phyloP scores from a whole-genome alignment of 2,888 invertebrate species.

The Mechanitis messenoides region DNA sequence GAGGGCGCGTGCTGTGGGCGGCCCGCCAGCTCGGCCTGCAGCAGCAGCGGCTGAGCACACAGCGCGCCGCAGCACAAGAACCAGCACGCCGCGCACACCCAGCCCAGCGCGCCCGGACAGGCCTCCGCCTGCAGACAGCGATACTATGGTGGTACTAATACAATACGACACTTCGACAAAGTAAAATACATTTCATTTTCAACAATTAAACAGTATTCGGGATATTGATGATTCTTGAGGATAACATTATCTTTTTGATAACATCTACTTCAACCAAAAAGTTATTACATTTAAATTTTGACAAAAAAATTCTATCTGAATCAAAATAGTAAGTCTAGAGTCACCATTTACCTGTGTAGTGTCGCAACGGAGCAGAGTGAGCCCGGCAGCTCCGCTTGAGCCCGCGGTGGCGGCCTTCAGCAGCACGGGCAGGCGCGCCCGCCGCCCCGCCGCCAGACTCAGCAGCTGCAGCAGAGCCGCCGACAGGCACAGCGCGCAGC shows the following conservation, averaged over 20 bases:
- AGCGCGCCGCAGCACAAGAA: conserved; percentile 82
- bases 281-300: too few species aligned
- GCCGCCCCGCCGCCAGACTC: conserved; percentile 47
- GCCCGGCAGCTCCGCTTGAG: conserved; percentile 59
- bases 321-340: neutral
- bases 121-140: conserved; percentile 47
- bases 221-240: too few species aligned
- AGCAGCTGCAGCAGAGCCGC: conserved; percentile 59
- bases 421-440: conserved; percentile 48
- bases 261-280: too few species aligned
- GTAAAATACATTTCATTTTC: too few species aligned
- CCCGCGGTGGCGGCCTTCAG: conserved; percentile 61
- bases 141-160: too few species aligned
- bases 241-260: too few species aligned
- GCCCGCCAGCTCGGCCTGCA: conserved; percentile 81
- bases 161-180: too few species aligned
- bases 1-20: conserved; percentile 80
- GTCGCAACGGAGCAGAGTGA: conserved; percentile 59
- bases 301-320: too few species aligned
- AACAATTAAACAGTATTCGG: too few species aligned
- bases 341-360: conserved; percentile 49
- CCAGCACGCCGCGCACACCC: conserved; percentile 83
- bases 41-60: conserved; percentile 81
- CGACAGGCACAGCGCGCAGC: conserved; percentile 62
- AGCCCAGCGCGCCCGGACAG: conserved; percentile 77